Evolutionary conservation across 2,113 vertebrate species (phyloP).

Genomic region (Limanda limanda): DNA sequence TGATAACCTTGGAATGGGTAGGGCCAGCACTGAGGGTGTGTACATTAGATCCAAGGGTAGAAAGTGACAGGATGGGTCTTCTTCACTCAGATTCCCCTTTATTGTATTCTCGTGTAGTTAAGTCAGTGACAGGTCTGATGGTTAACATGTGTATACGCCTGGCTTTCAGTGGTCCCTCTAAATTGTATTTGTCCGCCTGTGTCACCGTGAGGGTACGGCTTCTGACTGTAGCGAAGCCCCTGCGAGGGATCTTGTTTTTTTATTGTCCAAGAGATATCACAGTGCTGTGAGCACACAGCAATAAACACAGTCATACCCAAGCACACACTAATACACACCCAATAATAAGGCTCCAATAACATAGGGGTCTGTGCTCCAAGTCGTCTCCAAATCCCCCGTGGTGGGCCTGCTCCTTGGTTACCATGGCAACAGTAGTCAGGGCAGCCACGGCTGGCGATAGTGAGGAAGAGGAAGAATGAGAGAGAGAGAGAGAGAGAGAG

Average conservation of each 20-base stretch:
- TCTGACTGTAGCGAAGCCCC: conserved; percentile 21
- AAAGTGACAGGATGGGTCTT: conserved; percentile 17
- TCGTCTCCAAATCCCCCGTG: conserved; percentile 73
- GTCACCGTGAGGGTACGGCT: conserved; percentile 16
- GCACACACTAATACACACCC: conserved; percentile 57
- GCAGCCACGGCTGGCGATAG: conserved; percentile 57
- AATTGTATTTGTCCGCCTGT: conserved; percentile 30
- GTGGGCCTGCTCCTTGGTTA: conserved; percentile 69
- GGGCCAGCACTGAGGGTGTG: conserved; percentile 41
- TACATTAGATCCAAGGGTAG: neutral
- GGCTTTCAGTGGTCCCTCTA: conserved; percentile 10
- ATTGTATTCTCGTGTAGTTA: neutral
- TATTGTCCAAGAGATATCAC: conserved; percentile 38
- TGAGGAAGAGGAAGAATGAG: conserved; percentile 57
- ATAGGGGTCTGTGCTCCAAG: conserved; percentile 70
- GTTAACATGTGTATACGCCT: conserved; percentile 4
- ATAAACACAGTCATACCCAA: conserved; percentile 55
- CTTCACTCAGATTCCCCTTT: neutral
- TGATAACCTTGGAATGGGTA: conserved; percentile 78
- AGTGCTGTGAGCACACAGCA: conserved; percentile 46
- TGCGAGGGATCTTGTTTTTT: conserved; percentile 20
- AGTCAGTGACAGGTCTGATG: conserved; percentile 11
- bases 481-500: conserved; percentile 32
- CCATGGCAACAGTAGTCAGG: conserved; percentile 75
- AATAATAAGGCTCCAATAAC: conserved; percentile 74